A percentile compares a stretch with the other conserved stretches of the same genome.
Evolutionary conservation across 2,113 vertebrate species (phyloP).

Genomic region (Atlantisia rogersi): DNA sequence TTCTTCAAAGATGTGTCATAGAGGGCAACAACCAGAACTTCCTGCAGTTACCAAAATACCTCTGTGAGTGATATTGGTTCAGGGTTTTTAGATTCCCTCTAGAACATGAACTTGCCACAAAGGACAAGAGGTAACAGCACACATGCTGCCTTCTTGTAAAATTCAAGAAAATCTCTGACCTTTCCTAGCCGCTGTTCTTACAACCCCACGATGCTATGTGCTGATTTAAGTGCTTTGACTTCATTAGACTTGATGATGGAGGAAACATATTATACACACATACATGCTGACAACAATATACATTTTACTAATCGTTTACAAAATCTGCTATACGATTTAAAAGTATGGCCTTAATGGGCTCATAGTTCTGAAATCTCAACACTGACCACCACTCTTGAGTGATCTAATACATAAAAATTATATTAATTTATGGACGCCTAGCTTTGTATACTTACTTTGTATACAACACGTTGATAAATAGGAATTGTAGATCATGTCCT

Average conservation of each 20-base stretch:
- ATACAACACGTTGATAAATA: background rate
- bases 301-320: background rate
- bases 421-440: background rate
- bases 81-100: background rate
- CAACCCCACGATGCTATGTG: constrained; percentile 16
- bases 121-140: constrained; percentile 55
- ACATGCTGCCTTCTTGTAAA: constrained; percentile 35
- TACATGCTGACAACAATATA: background rate
- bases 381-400: background rate
- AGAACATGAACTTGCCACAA: constrained; percentile 45
- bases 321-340: background rate
- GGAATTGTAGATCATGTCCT: background rate
- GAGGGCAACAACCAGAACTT: constrained; percentile 57
- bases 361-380: background rate
- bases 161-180: constrained; percentile 48
- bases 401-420: background rate
- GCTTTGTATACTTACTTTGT: fast-evolving
- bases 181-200: constrained; percentile 12
- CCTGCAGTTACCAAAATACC: constrained; percentile 51
- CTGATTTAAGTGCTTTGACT: constrained; percentile 26
- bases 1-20: constrained; percentile 39
- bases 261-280: background rate
- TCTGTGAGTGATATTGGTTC: background rate
- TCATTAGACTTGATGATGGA: background rate
- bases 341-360: background rate